Evolutionary conservation across 2,113 vertebrate genomes (phyloP).

Genomic region (Synodontis membranacea): DNA sequence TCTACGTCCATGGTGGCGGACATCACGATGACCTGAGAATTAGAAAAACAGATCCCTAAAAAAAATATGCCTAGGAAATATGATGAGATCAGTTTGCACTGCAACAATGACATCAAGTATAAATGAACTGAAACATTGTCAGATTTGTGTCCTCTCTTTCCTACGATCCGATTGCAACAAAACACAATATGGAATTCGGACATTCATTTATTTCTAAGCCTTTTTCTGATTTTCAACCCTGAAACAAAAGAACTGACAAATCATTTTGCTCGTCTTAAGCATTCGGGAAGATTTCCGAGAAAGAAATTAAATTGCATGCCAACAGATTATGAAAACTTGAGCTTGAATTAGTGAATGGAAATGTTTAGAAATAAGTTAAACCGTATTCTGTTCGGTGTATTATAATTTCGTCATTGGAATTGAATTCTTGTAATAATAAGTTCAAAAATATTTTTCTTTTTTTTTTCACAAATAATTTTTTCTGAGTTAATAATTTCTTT

Average conservation of each 20-base stretch:
- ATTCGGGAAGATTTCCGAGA: not conserved
- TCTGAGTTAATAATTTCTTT: not conserved
- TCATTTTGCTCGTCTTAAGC: not conserved
- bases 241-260: not conserved
- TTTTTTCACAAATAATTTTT: not conserved
- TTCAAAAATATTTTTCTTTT: too few species aligned
- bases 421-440: too few species aligned
- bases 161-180: not conserved
- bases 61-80: too few species aligned
- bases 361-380: not conserved
- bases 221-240: not conserved
- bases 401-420: not conserved
- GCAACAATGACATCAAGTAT: not conserved
- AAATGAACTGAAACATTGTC: not conserved
- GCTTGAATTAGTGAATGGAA: not conserved
- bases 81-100: not conserved
- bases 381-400: not conserved
- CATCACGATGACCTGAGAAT: conserved; percentile 86
- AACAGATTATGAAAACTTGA: not conserved
- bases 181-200: not conserved
- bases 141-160: not conserved
- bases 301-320: not conserved
- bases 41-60: not conserved
- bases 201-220: not conserved
- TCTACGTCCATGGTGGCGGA: conserved; percentile 98